phyloP scores from a whole-genome alignment of 2,113 vertebrate species.

The Malurus melanocephalus region DNA sequence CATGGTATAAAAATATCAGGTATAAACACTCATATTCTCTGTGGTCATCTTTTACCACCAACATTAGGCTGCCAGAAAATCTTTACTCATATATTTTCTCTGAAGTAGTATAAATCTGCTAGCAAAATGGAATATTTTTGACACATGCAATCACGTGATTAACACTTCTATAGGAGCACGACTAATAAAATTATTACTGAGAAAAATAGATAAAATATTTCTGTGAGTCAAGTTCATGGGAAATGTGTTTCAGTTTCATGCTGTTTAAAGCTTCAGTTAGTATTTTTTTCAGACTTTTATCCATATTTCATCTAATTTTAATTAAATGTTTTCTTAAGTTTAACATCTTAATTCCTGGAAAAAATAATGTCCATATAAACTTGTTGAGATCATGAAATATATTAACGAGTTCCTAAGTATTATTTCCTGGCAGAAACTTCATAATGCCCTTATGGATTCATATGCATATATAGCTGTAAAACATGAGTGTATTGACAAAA shows the following conservation, averaged over 20 bases:
- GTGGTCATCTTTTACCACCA: not conserved
- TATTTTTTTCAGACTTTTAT: not conserved
- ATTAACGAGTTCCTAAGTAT: not conserved
- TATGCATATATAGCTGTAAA: not conserved
- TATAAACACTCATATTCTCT: not conserved
- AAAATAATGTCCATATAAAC: not conserved
- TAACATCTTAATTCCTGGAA: not conserved
- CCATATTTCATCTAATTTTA: not conserved
- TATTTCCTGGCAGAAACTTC: not conserved
- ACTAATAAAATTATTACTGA: slow-evolving; percentile 16
- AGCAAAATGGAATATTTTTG: slow-evolving; percentile 26
- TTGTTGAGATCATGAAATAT: not conserved
- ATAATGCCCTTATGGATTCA: not conserved
- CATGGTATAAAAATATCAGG: not conserved
- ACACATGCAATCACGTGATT: slow-evolving; percentile 3
- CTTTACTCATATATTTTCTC: slow-evolving; percentile 13
- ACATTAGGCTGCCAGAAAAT: not conserved
- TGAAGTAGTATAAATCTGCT: not conserved
- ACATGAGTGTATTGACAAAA: not conserved
- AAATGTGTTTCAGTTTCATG: not conserved
- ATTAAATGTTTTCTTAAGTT: not conserved
- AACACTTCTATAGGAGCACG: slow-evolving; percentile 16
- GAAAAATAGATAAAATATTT: slow-evolving; percentile 25
- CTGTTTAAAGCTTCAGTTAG: not conserved
- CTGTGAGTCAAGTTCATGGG: slow-evolving; percentile 3